Evolutionary conservation across 2,888 invertebrate species (phyloP).

Genomic region (Kryphioiulus occultus): DNA sequence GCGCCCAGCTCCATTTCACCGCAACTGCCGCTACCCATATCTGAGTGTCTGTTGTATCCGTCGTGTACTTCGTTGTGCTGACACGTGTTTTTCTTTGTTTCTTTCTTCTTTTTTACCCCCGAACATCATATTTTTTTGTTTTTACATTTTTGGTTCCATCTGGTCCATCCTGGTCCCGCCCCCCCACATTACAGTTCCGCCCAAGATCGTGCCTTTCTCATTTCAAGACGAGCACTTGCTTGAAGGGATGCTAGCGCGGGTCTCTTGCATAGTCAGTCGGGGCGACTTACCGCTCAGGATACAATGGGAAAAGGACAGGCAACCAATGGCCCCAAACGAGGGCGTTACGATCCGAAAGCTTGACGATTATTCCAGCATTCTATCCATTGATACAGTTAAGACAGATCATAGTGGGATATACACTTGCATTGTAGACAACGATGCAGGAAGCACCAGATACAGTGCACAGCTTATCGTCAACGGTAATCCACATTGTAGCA

Average conservation of each 20-base stretch:
- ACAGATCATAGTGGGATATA: conserved; percentile 50
- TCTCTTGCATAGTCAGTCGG: conserved; percentile 52
- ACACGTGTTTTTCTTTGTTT: conserved; percentile 51
- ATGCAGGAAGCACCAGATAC: conserved; percentile 51
- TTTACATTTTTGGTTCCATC: conserved; percentile 4
- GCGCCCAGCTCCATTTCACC: background rate
- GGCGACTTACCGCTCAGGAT: conserved; percentile 51
- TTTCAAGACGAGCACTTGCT: conserved; percentile 53
- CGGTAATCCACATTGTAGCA: conserved; percentile 50
- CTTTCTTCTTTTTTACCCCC: conserved; percentile 45
- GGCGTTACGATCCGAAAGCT: conserved; percentile 48
- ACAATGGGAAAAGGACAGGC: conserved; percentile 51
- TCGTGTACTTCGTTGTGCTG: conserved; percentile 51
- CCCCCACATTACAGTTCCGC: conserved; percentile 50
- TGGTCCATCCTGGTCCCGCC: conserved; percentile 41
- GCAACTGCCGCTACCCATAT: conserved; percentile 28
- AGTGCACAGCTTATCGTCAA: conserved; percentile 52
- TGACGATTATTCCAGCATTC: conserved; percentile 52
- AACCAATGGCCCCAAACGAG: conserved; percentile 26
- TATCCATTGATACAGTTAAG: conserved; percentile 49
- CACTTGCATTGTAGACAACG: conserved; percentile 51
- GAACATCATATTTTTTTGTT: background rate
- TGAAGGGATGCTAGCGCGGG: conserved; percentile 52
- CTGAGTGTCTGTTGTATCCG: conserved; percentile 50
- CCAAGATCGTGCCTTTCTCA: conserved; percentile 53